A percentile compares a stretch with the other conserved stretches of the same genome.
Evolutionary conservation across 2,888 invertebrate species (phyloP).

Genomic region (Coelogynopora nodosa): DNA sequence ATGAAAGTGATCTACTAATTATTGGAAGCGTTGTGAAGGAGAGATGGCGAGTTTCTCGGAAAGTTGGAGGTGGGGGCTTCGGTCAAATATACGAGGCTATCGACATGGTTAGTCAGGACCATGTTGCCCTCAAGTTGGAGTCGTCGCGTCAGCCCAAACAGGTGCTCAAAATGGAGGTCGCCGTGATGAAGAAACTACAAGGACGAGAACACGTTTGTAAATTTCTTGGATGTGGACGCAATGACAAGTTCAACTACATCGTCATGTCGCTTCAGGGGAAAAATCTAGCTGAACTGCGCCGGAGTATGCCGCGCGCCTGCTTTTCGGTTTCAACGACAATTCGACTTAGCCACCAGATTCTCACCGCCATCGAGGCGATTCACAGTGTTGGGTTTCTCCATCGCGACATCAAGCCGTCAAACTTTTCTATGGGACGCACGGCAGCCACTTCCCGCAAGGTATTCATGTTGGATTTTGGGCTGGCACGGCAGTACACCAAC

Average conservation of each 20-base stretch:
- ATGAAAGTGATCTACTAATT: conserved; percentile 35
- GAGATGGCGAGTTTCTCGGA: conserved; percentile 59
- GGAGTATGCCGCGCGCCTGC: conserved; percentile 87
- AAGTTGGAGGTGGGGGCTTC: conserved; percentile 98
- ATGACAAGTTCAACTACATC: conserved; percentile 97
- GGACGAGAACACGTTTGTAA: conserved; percentile 95
- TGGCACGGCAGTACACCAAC: conserved; percentile 91
- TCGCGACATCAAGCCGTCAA: conserved; percentile 97
- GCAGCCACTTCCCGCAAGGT: conserved; percentile 78
- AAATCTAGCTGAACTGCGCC: conserved; percentile 87
- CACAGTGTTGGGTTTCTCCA: conserved; percentile 97
- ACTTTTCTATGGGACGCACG: conserved; percentile 94
- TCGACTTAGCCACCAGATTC: conserved; percentile 87
- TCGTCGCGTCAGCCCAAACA: conserved; percentile 93
- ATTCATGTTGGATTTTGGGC: conserved; percentile 97
- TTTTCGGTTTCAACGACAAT: conserved; percentile 95
- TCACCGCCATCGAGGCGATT: conserved; percentile 85
- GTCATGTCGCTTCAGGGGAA: conserved; percentile 98
- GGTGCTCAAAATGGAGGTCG: conserved; percentile 99
- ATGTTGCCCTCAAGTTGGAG: conserved; percentile 94
- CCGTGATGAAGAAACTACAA: conserved; percentile 83
- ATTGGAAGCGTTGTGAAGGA: conserved; percentile 40
- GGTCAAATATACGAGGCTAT: conserved; percentile 98
- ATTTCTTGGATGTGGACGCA: conserved; percentile 96
- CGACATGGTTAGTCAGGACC: conserved; percentile 93